These are phyloP conservation scores for Clytia hemisphaerica DNA, from an alignment of 30 jellyfish, hydroid and myxozoan genomes.

Conservation along the genomic window DNA sequence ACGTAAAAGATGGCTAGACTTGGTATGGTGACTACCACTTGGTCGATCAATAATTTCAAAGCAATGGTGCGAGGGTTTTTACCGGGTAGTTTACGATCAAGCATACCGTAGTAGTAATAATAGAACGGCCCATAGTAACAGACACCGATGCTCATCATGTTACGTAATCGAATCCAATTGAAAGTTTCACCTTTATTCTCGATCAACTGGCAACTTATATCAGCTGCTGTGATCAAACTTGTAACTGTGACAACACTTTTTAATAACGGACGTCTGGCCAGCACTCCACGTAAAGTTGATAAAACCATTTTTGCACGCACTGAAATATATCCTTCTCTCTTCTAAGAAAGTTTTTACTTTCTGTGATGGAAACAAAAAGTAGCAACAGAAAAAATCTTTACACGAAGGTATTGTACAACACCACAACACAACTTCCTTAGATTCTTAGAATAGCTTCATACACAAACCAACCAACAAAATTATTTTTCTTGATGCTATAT, in stretches of 20 bases:
- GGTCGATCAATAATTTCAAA: conserved; percentile 22
- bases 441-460: no score
- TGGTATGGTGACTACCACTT: conserved; percentile 22
- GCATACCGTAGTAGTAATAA: conserved; percentile 14
- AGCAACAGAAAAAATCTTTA: no score
- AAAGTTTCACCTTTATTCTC: conserved; percentile 10
- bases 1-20: conserved; percentile 11
- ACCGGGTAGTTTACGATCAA: conserved; percentile 30
- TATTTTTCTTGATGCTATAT: no score
- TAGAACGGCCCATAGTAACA: conserved; percentile 38
- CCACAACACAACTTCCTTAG: no score
- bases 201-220: conserved; percentile 10
- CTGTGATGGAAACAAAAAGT: no score
- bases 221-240: conserved; percentile 15
- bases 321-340: no score
- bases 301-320: no score
- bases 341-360: no score
- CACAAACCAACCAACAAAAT: no score
- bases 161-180: conserved; percentile 24
- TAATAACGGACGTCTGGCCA: conserved; percentile 7
- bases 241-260: conserved; percentile 24
- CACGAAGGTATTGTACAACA: no score
- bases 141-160: conserved; percentile 24
- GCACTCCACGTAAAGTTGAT: conserved; percentile 9
- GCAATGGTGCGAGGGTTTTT: conserved; percentile 14